A percentile compares a stretch with the other conserved stretches of the same genome.
Evolutionary conservation across 2,113 vertebrate species (phyloP).

Genomic region (Camelus bactrianus): DNA sequence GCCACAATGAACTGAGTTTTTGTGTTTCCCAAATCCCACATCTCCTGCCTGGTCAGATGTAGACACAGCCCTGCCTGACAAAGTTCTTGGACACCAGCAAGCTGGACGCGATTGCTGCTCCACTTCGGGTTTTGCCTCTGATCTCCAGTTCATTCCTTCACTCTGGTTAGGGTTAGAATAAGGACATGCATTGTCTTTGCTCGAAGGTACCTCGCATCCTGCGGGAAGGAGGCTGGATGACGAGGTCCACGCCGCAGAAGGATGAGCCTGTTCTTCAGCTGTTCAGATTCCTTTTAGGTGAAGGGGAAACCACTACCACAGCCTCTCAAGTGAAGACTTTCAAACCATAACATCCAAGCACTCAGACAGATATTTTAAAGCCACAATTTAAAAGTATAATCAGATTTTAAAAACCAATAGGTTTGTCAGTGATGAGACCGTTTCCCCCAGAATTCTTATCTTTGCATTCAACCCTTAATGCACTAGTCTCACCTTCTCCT

Average conservation of each 20-base stretch:
- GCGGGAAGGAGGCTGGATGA: constrained; percentile 2
- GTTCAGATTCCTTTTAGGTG: not conserved
- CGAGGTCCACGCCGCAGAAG: not conserved
- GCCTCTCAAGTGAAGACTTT: not conserved
- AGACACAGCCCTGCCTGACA: not conserved
- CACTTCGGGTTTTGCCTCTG: constrained; percentile 14
- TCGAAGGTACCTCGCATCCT: constrained; percentile 27
- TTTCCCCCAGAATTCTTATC: not conserved
- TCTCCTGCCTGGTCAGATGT: not conserved
- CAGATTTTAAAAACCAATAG: not conserved
- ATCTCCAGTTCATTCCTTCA: constrained; percentile 24
- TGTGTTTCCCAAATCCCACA: not conserved
- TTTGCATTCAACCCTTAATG: constrained; percentile 32
- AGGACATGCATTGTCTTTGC: constrained; percentile 45
- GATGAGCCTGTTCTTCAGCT: not conserved
- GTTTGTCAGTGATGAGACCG: constrained; percentile 42
- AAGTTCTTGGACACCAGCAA: not conserved
- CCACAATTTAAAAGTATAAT: constrained; percentile 68
- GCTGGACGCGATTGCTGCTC: not conserved
- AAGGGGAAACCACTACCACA: not conserved
- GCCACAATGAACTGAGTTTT: not conserved
- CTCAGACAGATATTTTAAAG: constrained; percentile 37
- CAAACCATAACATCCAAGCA: not conserved
- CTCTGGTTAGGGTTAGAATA: constrained; percentile 50
- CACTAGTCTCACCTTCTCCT: not conserved